These are phyloP conservation scores for Stercorarius parasiticus DNA, from an alignment of 2,113 vertebrate genomes.

Conservation along the genomic window DNA sequence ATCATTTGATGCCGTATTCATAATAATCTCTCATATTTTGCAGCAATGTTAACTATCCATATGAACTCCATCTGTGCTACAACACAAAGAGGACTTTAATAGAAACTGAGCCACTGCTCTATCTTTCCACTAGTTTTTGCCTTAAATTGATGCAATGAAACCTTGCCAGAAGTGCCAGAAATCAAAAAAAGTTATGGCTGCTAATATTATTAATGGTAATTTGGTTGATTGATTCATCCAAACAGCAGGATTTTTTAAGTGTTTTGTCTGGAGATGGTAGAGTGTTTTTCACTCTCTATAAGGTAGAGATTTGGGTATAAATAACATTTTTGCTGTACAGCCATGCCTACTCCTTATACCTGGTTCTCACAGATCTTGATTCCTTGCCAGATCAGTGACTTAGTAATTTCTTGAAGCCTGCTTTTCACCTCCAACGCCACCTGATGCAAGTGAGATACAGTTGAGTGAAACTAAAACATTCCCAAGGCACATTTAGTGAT, in stretches of 20 bases:
- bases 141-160: conserved; percentile 18
- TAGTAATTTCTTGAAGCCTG: background rate
- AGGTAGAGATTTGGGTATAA: background rate
- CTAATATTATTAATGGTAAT: background rate
- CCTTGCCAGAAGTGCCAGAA: conserved; percentile 8
- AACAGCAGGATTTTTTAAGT: background rate
- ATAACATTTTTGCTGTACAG: background rate
- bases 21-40: conserved; percentile 59
- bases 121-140: conserved; percentile 18
- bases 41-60: conserved; percentile 44
- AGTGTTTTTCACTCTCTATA: background rate
- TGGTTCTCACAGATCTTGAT: background rate
- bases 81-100: conserved; percentile 41
- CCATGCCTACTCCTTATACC: fast-evolving
- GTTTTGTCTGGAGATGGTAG: background rate
- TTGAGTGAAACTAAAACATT: background rate
- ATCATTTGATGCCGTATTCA: conserved; percentile 59
- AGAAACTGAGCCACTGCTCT: background rate
- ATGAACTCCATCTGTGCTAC: conserved; percentile 41
- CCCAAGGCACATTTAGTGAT: background rate
- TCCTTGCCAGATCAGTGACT: background rate
- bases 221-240: background rate
- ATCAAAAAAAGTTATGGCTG: background rate
- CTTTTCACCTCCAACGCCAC: background rate
- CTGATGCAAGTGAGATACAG: background rate